phyloP scores from a whole-genome alignment of 2,888 invertebrate genomes.

The Volucella zonaria region DNA sequence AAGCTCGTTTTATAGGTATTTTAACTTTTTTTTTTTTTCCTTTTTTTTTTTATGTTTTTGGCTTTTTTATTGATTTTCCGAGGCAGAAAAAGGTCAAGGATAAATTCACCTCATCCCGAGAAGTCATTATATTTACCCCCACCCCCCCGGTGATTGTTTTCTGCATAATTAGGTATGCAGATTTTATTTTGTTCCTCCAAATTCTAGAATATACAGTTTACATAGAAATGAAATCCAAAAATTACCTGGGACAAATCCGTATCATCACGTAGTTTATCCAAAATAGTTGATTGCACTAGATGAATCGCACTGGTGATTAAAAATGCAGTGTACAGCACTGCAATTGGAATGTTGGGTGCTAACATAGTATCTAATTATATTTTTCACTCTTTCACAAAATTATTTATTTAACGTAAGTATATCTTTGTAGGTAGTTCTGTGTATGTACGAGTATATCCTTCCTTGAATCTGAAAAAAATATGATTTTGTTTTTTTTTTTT shows the following conservation, averaged over 20 bases:
- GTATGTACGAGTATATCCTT: slow-evolving; percentile 28
- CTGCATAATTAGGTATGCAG: slow-evolving; percentile 3
- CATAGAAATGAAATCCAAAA: slow-evolving; percentile 46
- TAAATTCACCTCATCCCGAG: slow-evolving; percentile 60
- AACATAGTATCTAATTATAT: slow-evolving; percentile 57
- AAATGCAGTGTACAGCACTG: slow-evolving; percentile 63
- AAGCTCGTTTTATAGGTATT: slow-evolving; percentile 52
- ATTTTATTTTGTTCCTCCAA: not conserved
- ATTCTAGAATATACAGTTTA: not conserved
- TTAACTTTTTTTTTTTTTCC: slow-evolving; percentile 65
- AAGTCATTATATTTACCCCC: slow-evolving; percentile 7
- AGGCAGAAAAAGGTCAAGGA: slow-evolving; percentile 72
- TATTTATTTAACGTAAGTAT: slow-evolving; percentile 23
- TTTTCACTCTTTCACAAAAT: slow-evolving; percentile 38
- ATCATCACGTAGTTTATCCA: slow-evolving; percentile 87
- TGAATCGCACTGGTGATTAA: slow-evolving; percentile 63
- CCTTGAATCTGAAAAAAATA: slow-evolving; percentile 53
- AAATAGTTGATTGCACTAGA: slow-evolving; percentile 83
- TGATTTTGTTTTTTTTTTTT: slow-evolving; percentile 14
- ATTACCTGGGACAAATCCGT: slow-evolving; percentile 88
- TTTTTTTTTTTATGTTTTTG: slow-evolving; percentile 70
- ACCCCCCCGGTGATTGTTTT: slow-evolving; percentile 42
- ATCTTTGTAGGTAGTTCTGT: not conserved
- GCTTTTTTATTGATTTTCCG: slow-evolving; percentile 72
- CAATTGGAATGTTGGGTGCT: slow-evolving; percentile 46